Conservation (phyloP, 2,113 vertebrate genomes). For the Dermatemys mawii region DNA sequence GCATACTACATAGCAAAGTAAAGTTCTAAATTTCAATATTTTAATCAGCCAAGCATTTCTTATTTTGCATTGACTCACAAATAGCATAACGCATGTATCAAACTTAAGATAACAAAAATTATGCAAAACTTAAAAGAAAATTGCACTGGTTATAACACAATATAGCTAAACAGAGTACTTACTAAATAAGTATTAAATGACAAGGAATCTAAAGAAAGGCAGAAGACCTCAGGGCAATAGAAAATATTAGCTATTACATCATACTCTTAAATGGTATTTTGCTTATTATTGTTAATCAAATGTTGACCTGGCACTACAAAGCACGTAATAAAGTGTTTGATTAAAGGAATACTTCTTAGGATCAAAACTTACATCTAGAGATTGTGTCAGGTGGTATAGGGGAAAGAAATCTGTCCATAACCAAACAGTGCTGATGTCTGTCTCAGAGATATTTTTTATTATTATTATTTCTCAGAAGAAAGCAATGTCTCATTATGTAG, state of each 20-base stretch:
- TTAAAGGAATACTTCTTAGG: constrained; percentile 15
- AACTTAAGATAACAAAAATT: background rate
- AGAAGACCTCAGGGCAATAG: background rate
- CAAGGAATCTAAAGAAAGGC: background rate
- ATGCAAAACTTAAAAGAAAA: background rate
- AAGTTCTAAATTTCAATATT: background rate
- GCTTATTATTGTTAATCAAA: background rate
- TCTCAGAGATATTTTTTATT: constrained; percentile 24
- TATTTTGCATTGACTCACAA: background rate
- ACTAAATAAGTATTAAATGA: background rate
- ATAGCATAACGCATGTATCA: background rate
- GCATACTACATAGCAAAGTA: background rate
- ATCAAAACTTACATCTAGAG: background rate
- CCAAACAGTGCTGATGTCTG: constrained; percentile 41
- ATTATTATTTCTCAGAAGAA: constrained; percentile 49
- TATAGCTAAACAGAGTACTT: background rate
- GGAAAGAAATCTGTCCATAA: constrained; percentile 25
- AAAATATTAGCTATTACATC: background rate
- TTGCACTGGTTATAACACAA: background rate
- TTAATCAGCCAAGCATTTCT: background rate
- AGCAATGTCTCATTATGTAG: background rate
- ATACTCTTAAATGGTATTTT: background rate
- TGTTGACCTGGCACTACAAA: constrained; percentile 11
- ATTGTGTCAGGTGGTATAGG: background rate
- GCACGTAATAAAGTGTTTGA: background rate